These are phyloP conservation scores for Myotis myotis DNA, from an alignment of 2,797 vertebrate genomes.

Conservation along the genomic window DNA sequence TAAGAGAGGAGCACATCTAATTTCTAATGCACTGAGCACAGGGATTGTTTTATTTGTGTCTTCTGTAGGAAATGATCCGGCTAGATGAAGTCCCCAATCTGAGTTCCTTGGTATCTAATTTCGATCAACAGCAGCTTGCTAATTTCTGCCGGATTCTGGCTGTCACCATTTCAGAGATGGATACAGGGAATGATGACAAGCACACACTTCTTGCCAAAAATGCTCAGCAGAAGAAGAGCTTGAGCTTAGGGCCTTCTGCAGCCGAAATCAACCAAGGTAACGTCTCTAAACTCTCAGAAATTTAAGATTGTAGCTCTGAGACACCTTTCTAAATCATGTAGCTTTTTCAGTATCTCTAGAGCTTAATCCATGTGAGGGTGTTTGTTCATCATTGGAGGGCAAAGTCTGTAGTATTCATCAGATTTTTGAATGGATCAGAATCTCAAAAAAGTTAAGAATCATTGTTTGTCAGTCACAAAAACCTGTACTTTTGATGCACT, in stretches of 20 bases:
- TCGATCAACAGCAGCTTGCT: constrained; percentile 98
- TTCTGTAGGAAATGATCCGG: constrained; percentile 95
- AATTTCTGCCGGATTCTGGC: constrained; percentile 99
- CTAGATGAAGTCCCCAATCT: constrained; percentile 97
- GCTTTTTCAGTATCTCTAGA: background rate
- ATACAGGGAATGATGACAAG: constrained; percentile 96
- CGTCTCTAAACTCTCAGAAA: background rate
- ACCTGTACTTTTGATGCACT: background rate
- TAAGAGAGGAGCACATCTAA: background rate
- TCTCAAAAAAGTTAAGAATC: background rate
- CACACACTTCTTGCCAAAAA: constrained; percentile 98
- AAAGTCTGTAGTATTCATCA: background rate
- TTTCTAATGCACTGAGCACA: constrained; percentile 26
- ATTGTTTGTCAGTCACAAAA: constrained; percentile 24
- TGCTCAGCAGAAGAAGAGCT: constrained; percentile 94
- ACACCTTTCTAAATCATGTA: background rate
- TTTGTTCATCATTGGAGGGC: background rate
- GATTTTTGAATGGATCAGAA: constrained; percentile 26
- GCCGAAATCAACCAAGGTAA: constrained; percentile 98
- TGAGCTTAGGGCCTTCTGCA: constrained; percentile 91
- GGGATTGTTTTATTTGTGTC: constrained; percentile 66
- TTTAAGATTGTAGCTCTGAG: constrained; percentile 8
- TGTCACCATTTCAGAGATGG: constrained; percentile 98
- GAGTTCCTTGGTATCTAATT: constrained; percentile 94
- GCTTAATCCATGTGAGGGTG: background rate